These are phyloP conservation scores for Lethenteron camtschaticum DNA, from an alignment of 2,113 vertebrate species.

Conservation along the genomic window DNA sequence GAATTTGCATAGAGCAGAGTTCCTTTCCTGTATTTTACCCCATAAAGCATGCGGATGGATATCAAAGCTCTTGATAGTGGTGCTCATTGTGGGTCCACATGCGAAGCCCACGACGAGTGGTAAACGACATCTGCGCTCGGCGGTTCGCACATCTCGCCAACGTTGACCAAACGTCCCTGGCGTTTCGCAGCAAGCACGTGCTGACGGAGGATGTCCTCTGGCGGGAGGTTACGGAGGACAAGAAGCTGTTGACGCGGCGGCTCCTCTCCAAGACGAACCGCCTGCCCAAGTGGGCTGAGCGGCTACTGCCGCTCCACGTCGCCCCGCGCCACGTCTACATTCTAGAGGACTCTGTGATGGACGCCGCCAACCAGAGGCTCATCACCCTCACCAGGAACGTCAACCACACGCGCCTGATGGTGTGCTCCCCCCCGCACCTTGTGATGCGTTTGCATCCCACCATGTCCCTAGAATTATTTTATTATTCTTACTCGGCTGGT, in stretches of 20 bases:
- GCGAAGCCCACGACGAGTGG: too few relatives aligned
- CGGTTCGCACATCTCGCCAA: too few relatives aligned
- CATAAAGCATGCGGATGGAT: too few relatives aligned
- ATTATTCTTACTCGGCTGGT: too few relatives aligned
- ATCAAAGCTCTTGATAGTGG: too few relatives aligned
- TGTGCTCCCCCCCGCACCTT: conserved; percentile 8
- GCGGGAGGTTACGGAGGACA: conserved; percentile 29
- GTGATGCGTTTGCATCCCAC: too few relatives aligned
- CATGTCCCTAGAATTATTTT: too few relatives aligned
- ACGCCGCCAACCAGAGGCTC: conserved; percentile 22
- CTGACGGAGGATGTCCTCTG: conserved; percentile 38
- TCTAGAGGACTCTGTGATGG: conserved; percentile 35
- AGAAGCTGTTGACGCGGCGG: conserved; percentile 26
- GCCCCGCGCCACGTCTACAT: conserved; percentile 29
- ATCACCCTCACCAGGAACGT: conserved; percentile 36
- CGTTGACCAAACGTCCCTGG: too few relatives aligned
- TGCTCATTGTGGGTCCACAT: too few relatives aligned
- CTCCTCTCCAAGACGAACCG: conserved; percentile 42
- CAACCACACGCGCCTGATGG: conserved; percentile 25
- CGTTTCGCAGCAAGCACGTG: conserved; percentile 28
- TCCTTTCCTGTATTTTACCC: too few relatives aligned
- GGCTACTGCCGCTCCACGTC: conserved; percentile 25
- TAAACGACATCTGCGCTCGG: too few relatives aligned
- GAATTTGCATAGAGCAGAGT: too few relatives aligned
- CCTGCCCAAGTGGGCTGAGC: conserved; percentile 36